phyloP scores from a whole-genome alignment of 2,797 vertebrate species.

The Hyperoplus lanceolatus region DNA sequence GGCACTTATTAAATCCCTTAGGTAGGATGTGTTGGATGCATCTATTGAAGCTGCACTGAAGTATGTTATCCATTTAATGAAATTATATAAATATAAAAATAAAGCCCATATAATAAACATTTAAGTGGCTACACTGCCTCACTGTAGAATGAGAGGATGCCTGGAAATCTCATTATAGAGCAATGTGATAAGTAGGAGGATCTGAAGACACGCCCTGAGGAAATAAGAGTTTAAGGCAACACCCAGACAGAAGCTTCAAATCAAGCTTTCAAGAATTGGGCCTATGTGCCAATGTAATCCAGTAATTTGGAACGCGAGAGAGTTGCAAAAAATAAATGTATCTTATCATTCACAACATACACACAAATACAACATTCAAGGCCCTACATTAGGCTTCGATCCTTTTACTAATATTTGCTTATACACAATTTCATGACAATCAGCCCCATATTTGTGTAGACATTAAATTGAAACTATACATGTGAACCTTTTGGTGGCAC shows the following conservation, averaged over 20 bases:
- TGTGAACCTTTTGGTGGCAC: neutral
- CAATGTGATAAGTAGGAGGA: neutral
- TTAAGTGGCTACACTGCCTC: neutral
- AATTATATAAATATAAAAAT: too few species aligned
- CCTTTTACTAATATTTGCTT: neutral
- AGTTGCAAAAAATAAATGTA: neutral
- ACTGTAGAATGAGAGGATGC: neutral
- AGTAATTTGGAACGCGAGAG: neutral
- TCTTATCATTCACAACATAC: too few species aligned
- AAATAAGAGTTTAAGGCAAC: neutral
- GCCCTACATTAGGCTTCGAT: too few species aligned
- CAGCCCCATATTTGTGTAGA: neutral
- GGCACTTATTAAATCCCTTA: neutral
- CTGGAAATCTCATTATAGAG: conserved; percentile 10
- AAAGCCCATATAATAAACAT: neutral
- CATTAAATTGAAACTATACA: neutral
- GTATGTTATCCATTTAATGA: neutral
- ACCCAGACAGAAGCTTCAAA: neutral
- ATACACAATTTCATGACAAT: neutral
- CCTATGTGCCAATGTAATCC: neutral
- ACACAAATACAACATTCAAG: neutral
- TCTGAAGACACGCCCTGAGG: neutral
- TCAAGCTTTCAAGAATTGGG: neutral
- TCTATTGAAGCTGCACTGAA: neutral
- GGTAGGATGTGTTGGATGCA: neutral